Percentiles rank a stretch among this genome's conserved stretches.
Conservation (phyloP, 2,888 invertebrate species). For the Athalia rosae region DNA sequence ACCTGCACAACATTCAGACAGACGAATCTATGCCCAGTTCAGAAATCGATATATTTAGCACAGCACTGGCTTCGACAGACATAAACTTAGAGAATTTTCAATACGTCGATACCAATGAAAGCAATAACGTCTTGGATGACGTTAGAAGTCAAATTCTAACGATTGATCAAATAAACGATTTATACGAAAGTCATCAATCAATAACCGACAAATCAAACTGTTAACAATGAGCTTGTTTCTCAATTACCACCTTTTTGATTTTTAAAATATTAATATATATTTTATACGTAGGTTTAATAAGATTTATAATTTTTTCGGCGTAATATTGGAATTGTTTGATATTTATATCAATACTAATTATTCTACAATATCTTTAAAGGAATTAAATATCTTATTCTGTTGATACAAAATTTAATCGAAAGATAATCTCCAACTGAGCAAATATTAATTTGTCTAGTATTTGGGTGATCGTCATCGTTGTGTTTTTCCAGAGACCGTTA, state of each 20-base stretch:
- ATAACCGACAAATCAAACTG: slow-evolving; percentile 37
- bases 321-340: slow-evolving; percentile 41
- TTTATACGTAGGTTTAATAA: slow-evolving; percentile 43
- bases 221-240: slow-evolving; percentile 3
- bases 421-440: slow-evolving; percentile 5
- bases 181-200: slow-evolving; percentile 50
- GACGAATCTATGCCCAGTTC: slow-evolving; percentile 60
- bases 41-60: slow-evolving; percentile 76
- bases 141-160: slow-evolving; percentile 53
- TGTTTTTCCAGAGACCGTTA: not conserved
- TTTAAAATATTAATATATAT: slow-evolving; percentile 44
- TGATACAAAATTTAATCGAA: slow-evolving; percentile 1
- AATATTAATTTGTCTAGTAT: not conserved
- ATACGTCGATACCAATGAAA: slow-evolving; percentile 74
- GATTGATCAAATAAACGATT: slow-evolving; percentile 56
- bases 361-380: slow-evolving; percentile 3
- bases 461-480: not conserved
- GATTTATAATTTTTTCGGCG: slow-evolving; percentile 40
- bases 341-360: slow-evolving; percentile 34
- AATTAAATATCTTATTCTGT: slow-evolving; percentile 29
- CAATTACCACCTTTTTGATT: slow-evolving; percentile 26
- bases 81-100: slow-evolving; percentile 77
- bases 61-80: slow-evolving; percentile 75
- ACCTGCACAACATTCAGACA: slow-evolving; percentile 54
- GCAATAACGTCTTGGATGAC: slow-evolving; percentile 41